A percentile compares a stretch with the other conserved stretches of the same genome.
Conservation (phyloP, 2,113 vertebrate species). For the Campylomormyrus numenius region DNA sequence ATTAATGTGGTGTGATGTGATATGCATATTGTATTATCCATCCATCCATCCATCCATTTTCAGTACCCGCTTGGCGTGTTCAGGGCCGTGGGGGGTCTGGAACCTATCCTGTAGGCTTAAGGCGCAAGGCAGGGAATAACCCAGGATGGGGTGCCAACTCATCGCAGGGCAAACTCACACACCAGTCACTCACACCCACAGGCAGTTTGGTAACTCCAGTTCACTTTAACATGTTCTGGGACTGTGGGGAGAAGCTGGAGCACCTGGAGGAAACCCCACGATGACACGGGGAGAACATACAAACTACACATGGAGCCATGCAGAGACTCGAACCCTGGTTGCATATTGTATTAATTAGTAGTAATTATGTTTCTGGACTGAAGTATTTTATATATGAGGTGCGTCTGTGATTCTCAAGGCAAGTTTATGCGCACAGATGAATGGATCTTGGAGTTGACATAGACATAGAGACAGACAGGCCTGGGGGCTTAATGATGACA, state of each 20-base stretch:
- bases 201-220: neutral
- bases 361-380: neutral
- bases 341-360: neutral
- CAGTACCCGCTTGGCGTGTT: neutral
- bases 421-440: neutral
- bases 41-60: neutral
- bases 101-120: neutral
- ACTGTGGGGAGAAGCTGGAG: neutral
- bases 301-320: neutral
- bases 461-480: neutral
- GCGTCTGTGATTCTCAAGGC: neutral
- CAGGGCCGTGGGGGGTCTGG: too few relatives aligned
- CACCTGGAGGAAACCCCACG: neutral
- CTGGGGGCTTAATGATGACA: neutral
- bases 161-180: neutral
- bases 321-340: neutral
- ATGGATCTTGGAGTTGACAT: neutral
- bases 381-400: neutral
- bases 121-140: neutral
- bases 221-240: neutral
- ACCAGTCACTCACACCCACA: neutral
- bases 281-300: neutral
- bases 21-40: neutral
- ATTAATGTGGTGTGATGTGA: neutral
- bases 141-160: neutral